Base-by-base conservation (phyloP, 2,888 invertebrate genomes). In the Patella ulyssiponensis region DNA sequence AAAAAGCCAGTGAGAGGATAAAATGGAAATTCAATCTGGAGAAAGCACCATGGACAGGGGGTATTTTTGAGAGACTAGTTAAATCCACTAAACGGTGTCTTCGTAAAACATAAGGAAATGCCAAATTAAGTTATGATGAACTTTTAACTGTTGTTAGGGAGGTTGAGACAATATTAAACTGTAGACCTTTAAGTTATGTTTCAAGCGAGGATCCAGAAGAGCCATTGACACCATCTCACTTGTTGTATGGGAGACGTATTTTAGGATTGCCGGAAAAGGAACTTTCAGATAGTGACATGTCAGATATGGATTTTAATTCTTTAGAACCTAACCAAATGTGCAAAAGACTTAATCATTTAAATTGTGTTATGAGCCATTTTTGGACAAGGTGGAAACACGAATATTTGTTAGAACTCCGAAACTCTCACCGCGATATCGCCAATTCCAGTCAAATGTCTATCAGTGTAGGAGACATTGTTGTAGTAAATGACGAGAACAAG, bases 71-170 rank as follows among this genome's bases (percentile, higher is more conserved):
- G n/a, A n/a, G n/a, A n/a, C n/a, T n/a, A n/a, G n/a, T n/a, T n/a
- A n/a, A n/a, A n/a, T n/a, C n/a, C n/a, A n/a, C n/a, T n/a, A n/a
- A n/a, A n/a, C 17, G 17, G 15, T 33, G 33, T 23, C 20, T 75
- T 9, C 69, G 58, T 20, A 75, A 75, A 33, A 69, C 53, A 3
- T 33, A 70, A 23, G 27, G 69, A n/a, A 17, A 51, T n/a, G 20
- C 75, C 53, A 23, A 23, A 12, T 56, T 75, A 20, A 17, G 69
- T 15, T 70, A 69, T 15, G 69, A 75, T 69, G 75, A 75, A 69
- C 69, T 75, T 17, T 44, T 20, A 69, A 75, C 75, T 7, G 5
- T 75, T 17, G 51, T 75, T 17, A 75, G n/a, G 17, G 75, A 75
- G 69, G 33, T 75, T n/a, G 56, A 75, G 33, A 17, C 33, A n/a